phyloP scores from a whole-genome alignment of 2,113 vertebrate genomes.

The Rissa tridactyla region DNA sequence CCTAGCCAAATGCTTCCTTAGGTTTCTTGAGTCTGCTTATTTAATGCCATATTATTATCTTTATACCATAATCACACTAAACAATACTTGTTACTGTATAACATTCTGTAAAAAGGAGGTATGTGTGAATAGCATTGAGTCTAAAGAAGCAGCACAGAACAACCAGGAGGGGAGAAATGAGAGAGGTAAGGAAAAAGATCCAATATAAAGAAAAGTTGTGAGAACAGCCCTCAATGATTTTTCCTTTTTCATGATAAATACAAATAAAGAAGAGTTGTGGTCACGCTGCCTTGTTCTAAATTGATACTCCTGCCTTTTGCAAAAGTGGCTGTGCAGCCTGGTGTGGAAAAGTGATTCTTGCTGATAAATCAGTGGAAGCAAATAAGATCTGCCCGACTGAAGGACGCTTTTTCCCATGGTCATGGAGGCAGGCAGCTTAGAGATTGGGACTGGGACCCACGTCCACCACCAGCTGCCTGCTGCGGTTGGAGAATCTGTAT shows the following conservation, averaged over 20 bases:
- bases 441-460: rapidly evolving
- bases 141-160: background rate
- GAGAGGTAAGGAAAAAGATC: background rate
- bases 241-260: background rate
- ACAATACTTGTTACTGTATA: background rate
- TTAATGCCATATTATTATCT: background rate
- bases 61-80: background rate
- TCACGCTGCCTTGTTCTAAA: background rate
- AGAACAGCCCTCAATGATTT: background rate
- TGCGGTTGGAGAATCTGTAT: background rate
- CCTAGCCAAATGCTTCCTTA: background rate
- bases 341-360: background rate
- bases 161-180: background rate
- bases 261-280: background rate
- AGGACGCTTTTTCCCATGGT: background rate
- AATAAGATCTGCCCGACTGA: background rate
- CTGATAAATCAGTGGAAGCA: background rate
- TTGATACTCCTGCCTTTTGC: background rate
- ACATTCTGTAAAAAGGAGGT: background rate
- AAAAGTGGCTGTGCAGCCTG: background rate
- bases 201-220: background rate
- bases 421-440: rapidly evolving
- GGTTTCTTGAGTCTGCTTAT: background rate
- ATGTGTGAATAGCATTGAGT: background rate
- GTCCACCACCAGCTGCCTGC: background rate